These are phyloP conservation scores for Haemorhous mexicanus DNA, from an alignment of 2,113 vertebrate genomes.

Conservation along the genomic window DNA sequence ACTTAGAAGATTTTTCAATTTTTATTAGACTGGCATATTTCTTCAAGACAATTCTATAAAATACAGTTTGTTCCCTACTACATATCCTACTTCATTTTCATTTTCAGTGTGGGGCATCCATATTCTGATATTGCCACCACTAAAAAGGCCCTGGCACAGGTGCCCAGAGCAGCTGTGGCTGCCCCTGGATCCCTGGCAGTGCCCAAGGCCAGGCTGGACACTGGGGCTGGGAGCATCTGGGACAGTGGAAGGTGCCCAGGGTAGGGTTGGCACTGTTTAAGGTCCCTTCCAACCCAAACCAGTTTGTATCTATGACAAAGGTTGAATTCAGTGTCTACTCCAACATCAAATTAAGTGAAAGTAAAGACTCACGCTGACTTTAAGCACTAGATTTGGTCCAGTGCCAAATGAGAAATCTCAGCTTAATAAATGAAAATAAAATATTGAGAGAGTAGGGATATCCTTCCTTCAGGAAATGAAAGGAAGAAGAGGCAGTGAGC, in stretches of 20 bases:
- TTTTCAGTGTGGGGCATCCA: neutral
- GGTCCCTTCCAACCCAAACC: neutral
- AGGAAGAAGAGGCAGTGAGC: neutral
- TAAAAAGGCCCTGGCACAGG: neutral
- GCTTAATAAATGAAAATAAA: neutral
- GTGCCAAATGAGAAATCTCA: neutral
- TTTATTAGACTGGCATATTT: neutral
- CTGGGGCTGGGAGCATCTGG: neutral
- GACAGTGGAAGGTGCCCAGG: neutral
- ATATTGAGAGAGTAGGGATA: neutral
- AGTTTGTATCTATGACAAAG: neutral
- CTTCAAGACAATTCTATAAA: neutral
- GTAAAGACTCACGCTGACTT: neutral
- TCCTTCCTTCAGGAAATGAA: neutral
- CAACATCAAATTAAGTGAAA: neutral
- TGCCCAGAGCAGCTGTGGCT: neutral
- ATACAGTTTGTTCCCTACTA: neutral
- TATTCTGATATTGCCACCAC: neutral
- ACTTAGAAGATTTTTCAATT: neutral
- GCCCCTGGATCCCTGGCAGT: neutral
- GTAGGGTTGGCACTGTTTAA: neutral
- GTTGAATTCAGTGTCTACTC: neutral
- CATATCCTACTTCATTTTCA: neutral
- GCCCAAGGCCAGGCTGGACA: rapidly evolving
- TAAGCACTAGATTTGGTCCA: neutral